Base-by-base conservation (phyloP, 1,140 invertebrate genomes). In the Saccostrea glomerata region DNA sequence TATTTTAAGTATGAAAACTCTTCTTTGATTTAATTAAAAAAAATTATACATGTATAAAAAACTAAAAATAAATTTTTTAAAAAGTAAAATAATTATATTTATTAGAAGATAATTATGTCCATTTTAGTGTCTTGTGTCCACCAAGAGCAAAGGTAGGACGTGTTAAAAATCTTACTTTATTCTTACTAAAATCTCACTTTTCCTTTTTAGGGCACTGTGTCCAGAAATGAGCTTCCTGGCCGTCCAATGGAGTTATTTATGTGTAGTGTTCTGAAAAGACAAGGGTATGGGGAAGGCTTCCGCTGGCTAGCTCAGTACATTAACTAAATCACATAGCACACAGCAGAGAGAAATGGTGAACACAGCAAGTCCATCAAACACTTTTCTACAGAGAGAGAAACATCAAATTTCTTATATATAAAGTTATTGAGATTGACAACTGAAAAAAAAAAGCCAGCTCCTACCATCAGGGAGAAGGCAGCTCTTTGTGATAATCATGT, bases 281-380 rank as follows among this genome's bases (percentile, higher is more conserved):
- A 99, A 96, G 99, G 99, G 88, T 99, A 99, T 95, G 99, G 99
- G 88, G 99, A 99, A 96, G 99, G 98, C 92, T 99, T 99, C 96
- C 97, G 99, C 95, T 99, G 99, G 99, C 96, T 99, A 94, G 98
- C 98, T 92, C 94, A 94, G 87, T 94, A 94, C 89, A 94, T 94
- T 88, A 94, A 94, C 89, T 94, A 91, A 92, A 83, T 77, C 47
- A 55, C 6, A 54, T 36, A 30, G 70, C 70, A 17, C 70, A 17
- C 70, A 77, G 25, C 70, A 77, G 13, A 77, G 25, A 25, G 60
- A 66, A 20, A 66, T 66, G 60, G 60, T 77, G 70, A 77, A 77
- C 23, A 77, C 70, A 15, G 70, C 25, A 36, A 36, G 70, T 15
- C 70, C 23, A 77, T 36, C 30, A 15, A 77, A 77, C 23, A n/a